phyloP scores from a whole-genome alignment of 2,113 vertebrate genomes.

The Apeltes quadracus region DNA sequence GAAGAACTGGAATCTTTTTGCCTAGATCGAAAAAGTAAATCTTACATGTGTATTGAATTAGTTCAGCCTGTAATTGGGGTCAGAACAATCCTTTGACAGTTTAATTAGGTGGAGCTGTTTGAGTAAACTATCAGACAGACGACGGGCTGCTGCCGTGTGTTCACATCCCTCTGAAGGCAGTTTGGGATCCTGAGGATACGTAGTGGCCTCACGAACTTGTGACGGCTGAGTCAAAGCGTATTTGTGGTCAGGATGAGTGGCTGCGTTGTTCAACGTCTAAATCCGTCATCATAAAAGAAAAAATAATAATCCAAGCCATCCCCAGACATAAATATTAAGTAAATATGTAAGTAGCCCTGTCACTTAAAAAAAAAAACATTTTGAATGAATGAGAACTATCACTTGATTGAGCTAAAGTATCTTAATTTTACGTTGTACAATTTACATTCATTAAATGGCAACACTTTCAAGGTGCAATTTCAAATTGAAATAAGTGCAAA shows the following conservation, averaged over 20 bases:
- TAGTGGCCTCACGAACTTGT: conserved; percentile 52
- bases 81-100: not conserved
- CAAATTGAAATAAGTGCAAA: not conserved
- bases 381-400: not conserved
- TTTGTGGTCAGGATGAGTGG: conserved; percentile 40
- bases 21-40: not conserved
- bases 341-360: not conserved
- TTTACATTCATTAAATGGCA: not conserved
- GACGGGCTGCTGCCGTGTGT: not conserved
- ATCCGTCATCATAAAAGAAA: conserved; percentile 10
- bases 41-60: not conserved
- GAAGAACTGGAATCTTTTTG: conserved; percentile 1
- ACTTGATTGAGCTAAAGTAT: not conserved
- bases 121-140: not conserved
- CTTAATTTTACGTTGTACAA: not conserved
- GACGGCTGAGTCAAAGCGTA: conserved; percentile 65
- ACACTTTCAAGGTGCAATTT: no score
- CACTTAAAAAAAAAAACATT: not conserved
- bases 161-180: conserved; percentile 23
- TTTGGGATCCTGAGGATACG: conserved; percentile 44
- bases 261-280: conserved; percentile 28
- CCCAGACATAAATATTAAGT: no score
- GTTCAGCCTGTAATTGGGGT: not conserved
- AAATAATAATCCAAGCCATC: not conserved
- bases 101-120: not conserved